Evolutionary conservation across 2,113 vertebrate genomes (phyloP), one percentile per base, ranked within the genome.

Genomic region (Lepus americanus): DNA sequence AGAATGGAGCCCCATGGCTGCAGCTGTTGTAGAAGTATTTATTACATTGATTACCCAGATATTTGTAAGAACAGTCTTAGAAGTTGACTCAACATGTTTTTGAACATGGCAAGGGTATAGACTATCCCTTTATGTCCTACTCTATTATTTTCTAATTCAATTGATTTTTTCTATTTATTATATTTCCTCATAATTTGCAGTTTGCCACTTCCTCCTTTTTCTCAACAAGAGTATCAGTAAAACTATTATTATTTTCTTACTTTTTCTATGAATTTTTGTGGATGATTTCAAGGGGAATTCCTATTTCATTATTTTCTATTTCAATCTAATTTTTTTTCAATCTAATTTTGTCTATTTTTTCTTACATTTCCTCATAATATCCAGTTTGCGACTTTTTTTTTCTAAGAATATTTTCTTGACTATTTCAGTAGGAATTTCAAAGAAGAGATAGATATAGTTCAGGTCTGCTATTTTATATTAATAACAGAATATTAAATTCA

Each of bases 401-500:
- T 17, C 19, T 17, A 59, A 59, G 55, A n/a, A 31, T 19, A 72
- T 49, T n/a, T 19, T 78, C 36, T 49, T 36, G 27, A 5, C 76
- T 44, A 87, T 90, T 77, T 79, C 23, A 44, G 9, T 73, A 1
- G 12, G 6, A 39, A 86, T 83, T 95, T 78, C 70, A 51, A 86
- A 63, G 59, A 73, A 4, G 74, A 93, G 74, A 94, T 17, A 29
- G 17, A 78, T 4, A 2, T 83, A 70, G n/a, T 31, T 9, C 22
- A 27, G 49, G 16, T 27, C 31, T 77, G 14, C 13, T 83, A 59
- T 74, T 95, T 72, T 87, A n/a, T 25, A 66, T 4, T 84, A 83
- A 85, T 55, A 77, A 78, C 94, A 79, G 84, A 33, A 55, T 85
- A 95, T 63, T 64, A 70, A 7, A 66, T 80, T 90, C 84, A 19